Conservation (phyloP, 2,888 invertebrate species). For the Sialis fuliginosa region DNA sequence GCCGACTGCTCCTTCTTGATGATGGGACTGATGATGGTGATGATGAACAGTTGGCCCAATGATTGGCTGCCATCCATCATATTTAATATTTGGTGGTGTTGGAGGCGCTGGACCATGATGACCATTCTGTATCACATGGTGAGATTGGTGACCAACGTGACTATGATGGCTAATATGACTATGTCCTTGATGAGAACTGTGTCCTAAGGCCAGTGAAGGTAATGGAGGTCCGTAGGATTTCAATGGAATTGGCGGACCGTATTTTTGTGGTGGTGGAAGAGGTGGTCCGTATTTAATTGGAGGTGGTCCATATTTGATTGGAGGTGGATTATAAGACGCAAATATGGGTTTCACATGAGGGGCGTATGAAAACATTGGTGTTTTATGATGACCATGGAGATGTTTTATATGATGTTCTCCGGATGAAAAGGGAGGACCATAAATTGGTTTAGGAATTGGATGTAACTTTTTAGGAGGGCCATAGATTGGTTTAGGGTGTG, state of each 20-base stretch:
- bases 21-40: constrained; percentile 5
- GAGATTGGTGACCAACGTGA: constrained; percentile 10
- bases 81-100: constrained; percentile 54
- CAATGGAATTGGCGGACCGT: constrained; percentile 16
- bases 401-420: constrained; percentile 15
- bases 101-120: constrained; percentile 57
- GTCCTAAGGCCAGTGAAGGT: constrained; percentile 8
- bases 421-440: constrained; percentile 24
- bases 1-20: constrained; percentile 18
- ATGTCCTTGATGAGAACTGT: constrained; percentile 3
- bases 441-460: constrained; percentile 24
- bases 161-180: background rate
- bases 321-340: constrained; percentile 9
- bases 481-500: constrained; percentile 11
- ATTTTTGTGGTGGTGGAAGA: constrained; percentile 16
- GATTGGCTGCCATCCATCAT: constrained; percentile 78
- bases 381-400: constrained; percentile 8
- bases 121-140: constrained; percentile 19
- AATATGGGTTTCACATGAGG: constrained; percentile 7
- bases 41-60: constrained; percentile 38
- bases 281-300: constrained; percentile 15
- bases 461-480: constrained; percentile 19
- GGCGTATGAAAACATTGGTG: constrained; percentile 10
- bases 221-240: constrained; percentile 16
- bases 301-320: constrained; percentile 22